Conservation (phyloP, 2,797 vertebrate genomes). For the Scolopax bukidnonensis region DNA sequence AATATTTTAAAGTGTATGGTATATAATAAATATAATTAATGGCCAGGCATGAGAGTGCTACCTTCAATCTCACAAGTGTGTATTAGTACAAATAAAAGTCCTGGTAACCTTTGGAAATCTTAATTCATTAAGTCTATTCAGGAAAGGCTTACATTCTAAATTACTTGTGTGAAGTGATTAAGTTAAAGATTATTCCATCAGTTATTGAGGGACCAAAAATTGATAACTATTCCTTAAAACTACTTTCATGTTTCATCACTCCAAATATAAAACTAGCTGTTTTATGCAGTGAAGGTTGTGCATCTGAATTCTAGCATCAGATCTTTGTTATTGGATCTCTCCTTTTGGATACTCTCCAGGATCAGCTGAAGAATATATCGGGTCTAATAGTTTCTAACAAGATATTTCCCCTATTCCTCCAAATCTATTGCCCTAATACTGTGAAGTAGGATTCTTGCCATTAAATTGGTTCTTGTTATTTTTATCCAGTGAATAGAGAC, state of each 20-base stretch:
- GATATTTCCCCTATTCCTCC: background rate
- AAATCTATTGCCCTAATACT: background rate
- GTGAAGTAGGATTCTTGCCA: background rate
- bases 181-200: background rate
- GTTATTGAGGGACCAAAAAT: background rate
- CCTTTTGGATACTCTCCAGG: background rate
- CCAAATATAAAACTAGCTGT: fast-evolving
- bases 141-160: background rate
- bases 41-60: background rate
- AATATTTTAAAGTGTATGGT: background rate
- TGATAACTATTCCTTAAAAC: background rate
- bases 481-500: background rate
- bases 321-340: background rate
- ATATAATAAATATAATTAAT: conserved; percentile 6
- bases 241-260: background rate
- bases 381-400: background rate
- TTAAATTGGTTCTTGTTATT: background rate
- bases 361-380: background rate
- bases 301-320: background rate
- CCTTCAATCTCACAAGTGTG: background rate
- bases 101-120: background rate
- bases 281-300: fast-evolving
- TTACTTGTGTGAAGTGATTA: background rate
- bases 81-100: background rate
- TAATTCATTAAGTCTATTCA: background rate